A percentile compares a stretch with the other conserved stretches of the same genome.
These are phyloP conservation scores for Alca torda DNA, from an alignment of 2,797 vertebrate genomes.

Conservation along the genomic window DNA sequence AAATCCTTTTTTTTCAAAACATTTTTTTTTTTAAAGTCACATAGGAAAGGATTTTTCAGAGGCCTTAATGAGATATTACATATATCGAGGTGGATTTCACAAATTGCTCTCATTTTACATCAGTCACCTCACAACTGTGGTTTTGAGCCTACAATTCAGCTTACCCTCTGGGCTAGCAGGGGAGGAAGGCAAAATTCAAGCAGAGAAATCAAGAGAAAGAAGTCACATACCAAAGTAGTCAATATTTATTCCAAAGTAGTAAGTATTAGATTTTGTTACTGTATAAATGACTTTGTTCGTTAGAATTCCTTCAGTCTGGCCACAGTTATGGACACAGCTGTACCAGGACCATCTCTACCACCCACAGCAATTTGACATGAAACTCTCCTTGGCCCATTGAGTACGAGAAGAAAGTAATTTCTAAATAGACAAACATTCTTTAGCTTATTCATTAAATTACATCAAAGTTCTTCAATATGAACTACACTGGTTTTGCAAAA, in stretches of 20 bases:
- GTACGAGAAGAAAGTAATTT: not conserved
- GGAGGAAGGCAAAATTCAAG: not conserved
- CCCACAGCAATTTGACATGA: not conserved
- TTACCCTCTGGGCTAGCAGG: not conserved
- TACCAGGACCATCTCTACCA: not conserved
- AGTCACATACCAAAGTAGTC: not conserved
- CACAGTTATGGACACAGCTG: not conserved
- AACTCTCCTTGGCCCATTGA: not conserved
- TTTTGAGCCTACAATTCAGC: not conserved
- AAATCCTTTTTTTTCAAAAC: not conserved
- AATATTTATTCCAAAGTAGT: not conserved
- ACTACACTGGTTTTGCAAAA: not conserved
- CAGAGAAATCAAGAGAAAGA: not conserved
- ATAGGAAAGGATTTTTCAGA: not conserved
- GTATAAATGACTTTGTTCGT: not conserved
- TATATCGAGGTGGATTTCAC: not conserved
- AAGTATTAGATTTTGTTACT: not conserved
- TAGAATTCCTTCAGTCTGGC: not conserved
- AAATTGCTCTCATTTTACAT: not conserved
- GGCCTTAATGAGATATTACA: not conserved
- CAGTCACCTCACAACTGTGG: not conserved
- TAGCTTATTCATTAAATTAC: not conserved
- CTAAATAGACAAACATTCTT: not conserved
- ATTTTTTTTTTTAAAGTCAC: not conserved
- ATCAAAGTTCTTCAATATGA: not conserved